phyloP scores from a whole-genome alignment of 1,140 invertebrate genomes.

The Andricus grossulariae region DNA sequence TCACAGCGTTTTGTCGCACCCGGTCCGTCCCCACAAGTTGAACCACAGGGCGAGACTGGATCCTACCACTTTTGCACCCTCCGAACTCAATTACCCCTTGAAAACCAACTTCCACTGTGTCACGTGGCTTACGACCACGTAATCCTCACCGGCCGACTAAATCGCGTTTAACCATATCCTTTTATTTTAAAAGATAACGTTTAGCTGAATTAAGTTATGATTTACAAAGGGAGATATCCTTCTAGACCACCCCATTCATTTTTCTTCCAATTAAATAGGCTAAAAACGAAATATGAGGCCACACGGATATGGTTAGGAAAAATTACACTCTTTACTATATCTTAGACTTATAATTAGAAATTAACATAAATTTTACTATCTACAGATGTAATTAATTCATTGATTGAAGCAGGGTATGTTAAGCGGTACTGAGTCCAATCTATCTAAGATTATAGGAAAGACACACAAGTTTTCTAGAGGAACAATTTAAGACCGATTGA shows the following conservation, averaged over 20 bases:
- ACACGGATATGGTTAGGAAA: too few species aligned
- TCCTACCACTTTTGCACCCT: slow-evolving; percentile 62
- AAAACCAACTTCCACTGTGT: slow-evolving; percentile 66
- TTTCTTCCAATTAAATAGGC: not conserved
- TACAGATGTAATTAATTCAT: too few species aligned
- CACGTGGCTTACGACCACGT: slow-evolving; percentile 54
- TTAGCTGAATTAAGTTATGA: slow-evolving; percentile 9
- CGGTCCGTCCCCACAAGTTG: slow-evolving; percentile 26
- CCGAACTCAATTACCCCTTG: slow-evolving; percentile 67
- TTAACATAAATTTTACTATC: too few species aligned
- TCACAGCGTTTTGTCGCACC: slow-evolving; percentile 49
- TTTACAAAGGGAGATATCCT: not conserved
- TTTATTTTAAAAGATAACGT: not conserved
- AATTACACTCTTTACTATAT: too few species aligned
- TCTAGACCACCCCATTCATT: not conserved
- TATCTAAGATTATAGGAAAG: too few species aligned
- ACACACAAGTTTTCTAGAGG: too few species aligned
- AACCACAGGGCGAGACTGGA: slow-evolving; percentile 27
- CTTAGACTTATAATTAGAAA: too few species aligned
- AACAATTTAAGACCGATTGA: too few species aligned
- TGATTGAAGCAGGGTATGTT: too few species aligned
- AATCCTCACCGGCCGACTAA: slow-evolving; percentile 56
- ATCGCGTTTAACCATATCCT: slow-evolving; percentile 1
- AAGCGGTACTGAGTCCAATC: too few species aligned
- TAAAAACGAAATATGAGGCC: too few species aligned